Conservation (phyloP, 2,797 vertebrate genomes). For the Pseudochirops corinnae region DNA sequence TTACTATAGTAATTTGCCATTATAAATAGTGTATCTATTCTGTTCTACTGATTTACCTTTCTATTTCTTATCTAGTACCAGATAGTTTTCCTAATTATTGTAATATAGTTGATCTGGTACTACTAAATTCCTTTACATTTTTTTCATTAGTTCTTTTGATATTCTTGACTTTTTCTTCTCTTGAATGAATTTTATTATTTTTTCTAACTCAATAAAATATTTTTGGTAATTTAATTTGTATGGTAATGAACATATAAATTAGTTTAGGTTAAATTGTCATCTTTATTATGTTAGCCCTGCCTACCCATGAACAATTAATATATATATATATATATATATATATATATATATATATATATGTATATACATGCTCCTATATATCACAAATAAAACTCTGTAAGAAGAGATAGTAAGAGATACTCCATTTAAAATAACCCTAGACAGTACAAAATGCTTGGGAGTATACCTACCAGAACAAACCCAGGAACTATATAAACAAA, state of each 20-base stretch:
- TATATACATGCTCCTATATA: background rate
- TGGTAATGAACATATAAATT: background rate
- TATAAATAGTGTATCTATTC: background rate
- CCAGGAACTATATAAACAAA: background rate
- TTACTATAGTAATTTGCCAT: background rate
- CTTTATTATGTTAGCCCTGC: background rate
- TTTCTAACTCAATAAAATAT: background rate
- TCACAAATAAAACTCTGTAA: background rate
- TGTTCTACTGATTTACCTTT: background rate
- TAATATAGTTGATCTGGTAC: background rate
- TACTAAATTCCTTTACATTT: background rate
- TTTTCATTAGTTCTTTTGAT: background rate
- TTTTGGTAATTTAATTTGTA: background rate
- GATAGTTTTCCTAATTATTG: too few relatives aligned
- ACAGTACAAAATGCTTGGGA: background rate
- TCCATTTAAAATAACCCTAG: background rate
- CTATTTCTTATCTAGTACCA: background rate
- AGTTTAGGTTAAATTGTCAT: background rate
- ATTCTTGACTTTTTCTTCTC: background rate
- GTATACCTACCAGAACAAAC: background rate
- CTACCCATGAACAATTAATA: background rate
- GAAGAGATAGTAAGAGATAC: background rate
- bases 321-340: background rate
- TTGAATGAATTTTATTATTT: background rate
- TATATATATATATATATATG: accelerated